These are phyloP conservation scores for Drosophila sechellia DNA, from an alignment of 1,140 invertebrate species.

Conservation along the genomic window DNA sequence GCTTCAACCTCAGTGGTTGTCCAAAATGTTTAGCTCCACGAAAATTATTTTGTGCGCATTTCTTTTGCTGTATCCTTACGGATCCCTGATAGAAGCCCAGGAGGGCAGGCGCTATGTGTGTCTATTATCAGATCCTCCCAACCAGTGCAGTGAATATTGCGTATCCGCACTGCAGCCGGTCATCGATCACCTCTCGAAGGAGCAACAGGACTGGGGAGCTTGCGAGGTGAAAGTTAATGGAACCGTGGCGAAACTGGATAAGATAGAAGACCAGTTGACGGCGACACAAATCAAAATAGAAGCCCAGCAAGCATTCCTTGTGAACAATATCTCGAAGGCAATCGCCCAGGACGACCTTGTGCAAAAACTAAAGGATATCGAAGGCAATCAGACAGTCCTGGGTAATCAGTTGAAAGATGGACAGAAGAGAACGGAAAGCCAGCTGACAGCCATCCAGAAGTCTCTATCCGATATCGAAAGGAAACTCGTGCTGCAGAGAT, in stretches of 20 bases:
- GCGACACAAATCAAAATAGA: background rate
- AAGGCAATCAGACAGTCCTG: background rate
- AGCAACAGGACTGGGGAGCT: background rate
- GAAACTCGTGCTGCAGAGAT: background rate
- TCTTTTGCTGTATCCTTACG: background rate
- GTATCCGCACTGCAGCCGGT: slow-evolving; percentile 6
- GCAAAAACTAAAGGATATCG: background rate
- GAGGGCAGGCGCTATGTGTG: slow-evolving; percentile 6
- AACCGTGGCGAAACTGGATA: background rate
- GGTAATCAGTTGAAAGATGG: background rate
- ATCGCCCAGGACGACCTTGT: background rate
- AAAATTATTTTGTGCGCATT: background rate
- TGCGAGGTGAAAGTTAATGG: background rate
- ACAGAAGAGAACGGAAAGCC: background rate
- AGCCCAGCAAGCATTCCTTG: background rate
- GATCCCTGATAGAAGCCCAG: slow-evolving; percentile 1
- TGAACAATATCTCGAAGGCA: background rate
- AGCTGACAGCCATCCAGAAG: background rate
- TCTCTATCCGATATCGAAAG: background rate
- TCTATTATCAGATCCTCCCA: background rate
- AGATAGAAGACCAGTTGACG: background rate
- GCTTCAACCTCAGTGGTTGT: background rate
- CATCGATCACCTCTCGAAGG: background rate
- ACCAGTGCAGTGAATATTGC: slow-evolving; percentile 3
- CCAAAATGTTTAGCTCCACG: background rate